phyloP scores from a whole-genome alignment of 1,140 invertebrate genomes.

The Drosophila sproati region DNA sequence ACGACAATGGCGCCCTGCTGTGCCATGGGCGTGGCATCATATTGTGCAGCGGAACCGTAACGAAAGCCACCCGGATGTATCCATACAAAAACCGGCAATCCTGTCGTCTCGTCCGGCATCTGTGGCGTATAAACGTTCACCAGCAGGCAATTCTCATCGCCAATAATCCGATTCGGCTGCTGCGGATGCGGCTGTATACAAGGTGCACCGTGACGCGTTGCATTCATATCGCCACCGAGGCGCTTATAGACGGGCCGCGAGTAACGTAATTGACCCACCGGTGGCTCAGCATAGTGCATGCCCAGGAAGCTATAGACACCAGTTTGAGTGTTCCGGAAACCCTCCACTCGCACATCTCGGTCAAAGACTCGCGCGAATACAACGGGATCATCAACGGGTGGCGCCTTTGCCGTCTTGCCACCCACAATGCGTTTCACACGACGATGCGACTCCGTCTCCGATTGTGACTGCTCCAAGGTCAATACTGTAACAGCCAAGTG shows the following conservation, averaged over 20 bases:
- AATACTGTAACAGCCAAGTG: conserved; percentile 8
- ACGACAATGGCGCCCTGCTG: conserved; percentile 90
- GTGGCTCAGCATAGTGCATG: conserved; percentile 89
- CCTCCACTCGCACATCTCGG: conserved; percentile 86
- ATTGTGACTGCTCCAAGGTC: conserved; percentile 45
- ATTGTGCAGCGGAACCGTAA: conserved; percentile 88
- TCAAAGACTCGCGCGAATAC: conserved; percentile 86
- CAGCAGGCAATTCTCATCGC: conserved; percentile 91
- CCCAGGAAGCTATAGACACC: conserved; percentile 88
- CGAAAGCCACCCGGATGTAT: conserved; percentile 88
- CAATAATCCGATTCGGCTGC: conserved; percentile 81
- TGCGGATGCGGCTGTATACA: conserved; percentile 86
- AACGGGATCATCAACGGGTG: conserved; percentile 87
- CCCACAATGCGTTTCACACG: conserved; percentile 87
- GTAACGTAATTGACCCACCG: conserved; percentile 87
- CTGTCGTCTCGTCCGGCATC: conserved; percentile 86
- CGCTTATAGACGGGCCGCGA: conserved; percentile 85
- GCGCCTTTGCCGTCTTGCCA: conserved; percentile 85
- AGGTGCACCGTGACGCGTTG: conserved; percentile 85
- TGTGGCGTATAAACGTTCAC: conserved; percentile 91
- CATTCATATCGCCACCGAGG: conserved; percentile 86
- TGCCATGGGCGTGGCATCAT: conserved; percentile 87
- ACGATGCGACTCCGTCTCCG: conserved; percentile 38
- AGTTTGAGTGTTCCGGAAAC: conserved; percentile 84
- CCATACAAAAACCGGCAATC: conserved; percentile 87